Evolutionary conservation across 2,797 vertebrate species (phyloP).

Genomic region (Takifugu rubripes): DNA sequence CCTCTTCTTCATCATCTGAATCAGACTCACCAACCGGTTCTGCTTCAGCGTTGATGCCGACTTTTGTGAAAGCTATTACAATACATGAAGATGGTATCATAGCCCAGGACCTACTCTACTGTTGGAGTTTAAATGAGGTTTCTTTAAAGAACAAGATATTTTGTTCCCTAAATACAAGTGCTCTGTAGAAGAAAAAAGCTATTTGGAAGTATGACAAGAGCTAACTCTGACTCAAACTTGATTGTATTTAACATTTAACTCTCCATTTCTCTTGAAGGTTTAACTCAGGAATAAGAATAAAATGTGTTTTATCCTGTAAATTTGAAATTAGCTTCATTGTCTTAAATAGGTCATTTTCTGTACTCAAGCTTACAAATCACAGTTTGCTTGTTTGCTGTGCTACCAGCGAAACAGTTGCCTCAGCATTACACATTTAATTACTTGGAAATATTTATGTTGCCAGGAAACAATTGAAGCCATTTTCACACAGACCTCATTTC

Average conservation of each 20-base stretch:
- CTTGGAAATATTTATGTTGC: slow-evolving; percentile 70
- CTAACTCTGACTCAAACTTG: no score
- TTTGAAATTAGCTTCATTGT: slow-evolving; percentile 31
- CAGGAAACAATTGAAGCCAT: slow-evolving; percentile 69
- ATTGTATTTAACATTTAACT: no score
- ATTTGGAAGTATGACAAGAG: background rate
- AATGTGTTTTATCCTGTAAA: slow-evolving; percentile 19
- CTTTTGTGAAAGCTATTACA: no score
- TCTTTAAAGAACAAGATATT: background rate
- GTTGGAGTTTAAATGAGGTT: background rate
- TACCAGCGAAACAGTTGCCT: slow-evolving; percentile 45
- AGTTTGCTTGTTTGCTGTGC: slow-evolving; percentile 12
- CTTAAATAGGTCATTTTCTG: slow-evolving; percentile 40
- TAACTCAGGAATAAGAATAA: slow-evolving; percentile 25
- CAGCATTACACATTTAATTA: slow-evolving; percentile 60
- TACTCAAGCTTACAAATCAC: slow-evolving; percentile 49
- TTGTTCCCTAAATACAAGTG: background rate
- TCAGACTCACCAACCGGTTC: no score
- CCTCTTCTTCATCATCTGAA: no score
- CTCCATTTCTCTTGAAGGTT: slow-evolving; percentile 20
- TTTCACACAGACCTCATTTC: slow-evolving; percentile 52
- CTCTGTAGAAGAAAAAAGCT: background rate
- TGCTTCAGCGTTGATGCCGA: no score
- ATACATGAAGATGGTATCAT: no score
- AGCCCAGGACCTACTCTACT: no score